phyloP scores from a whole-genome alignment of 2,113 vertebrate genomes.

The Melanotaenia duboulayi region DNA sequence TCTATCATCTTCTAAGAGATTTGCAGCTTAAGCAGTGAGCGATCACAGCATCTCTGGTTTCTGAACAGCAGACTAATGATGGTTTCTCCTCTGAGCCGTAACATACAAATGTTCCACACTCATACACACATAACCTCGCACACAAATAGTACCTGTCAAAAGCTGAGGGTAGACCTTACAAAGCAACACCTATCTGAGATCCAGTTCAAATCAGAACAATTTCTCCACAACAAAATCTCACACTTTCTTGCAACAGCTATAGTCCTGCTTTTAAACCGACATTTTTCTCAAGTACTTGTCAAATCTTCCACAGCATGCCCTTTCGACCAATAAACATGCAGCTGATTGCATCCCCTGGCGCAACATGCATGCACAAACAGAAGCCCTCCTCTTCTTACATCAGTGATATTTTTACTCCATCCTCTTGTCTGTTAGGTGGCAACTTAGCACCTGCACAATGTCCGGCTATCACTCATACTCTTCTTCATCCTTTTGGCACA shows the following conservation, averaged over 20 bases:
- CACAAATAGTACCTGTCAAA: conserved; percentile 3
- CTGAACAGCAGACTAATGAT: conserved; percentile 33
- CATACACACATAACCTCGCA: neutral
- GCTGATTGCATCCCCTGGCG: neutral
- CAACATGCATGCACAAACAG: conserved; percentile 11
- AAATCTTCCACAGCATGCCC: too few relatives aligned
- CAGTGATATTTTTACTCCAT: conserved; percentile 54
- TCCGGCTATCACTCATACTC: conserved; percentile 1
- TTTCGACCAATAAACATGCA: neutral
- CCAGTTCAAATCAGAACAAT: neutral
- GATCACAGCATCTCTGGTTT: conserved; percentile 34
- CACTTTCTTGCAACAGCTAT: neutral
- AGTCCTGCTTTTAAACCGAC: neutral
- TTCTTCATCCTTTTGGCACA: conserved; percentile 28
- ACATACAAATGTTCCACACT: conserved; percentile 7
- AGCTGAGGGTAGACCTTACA: conserved; percentile 31
- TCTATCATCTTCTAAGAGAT: conserved; percentile 17
- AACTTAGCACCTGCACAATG: conserved; percentile 18
- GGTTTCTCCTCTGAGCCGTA: conserved; percentile 14
- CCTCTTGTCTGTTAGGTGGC: conserved; percentile 26
- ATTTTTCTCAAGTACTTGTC: neutral
- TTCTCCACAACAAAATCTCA: neutral
- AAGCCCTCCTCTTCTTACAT: conserved; percentile 23
- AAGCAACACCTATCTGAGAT: neutral
- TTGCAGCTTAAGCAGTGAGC: conserved; percentile 29